Conservation (phyloP, 2,797 vertebrate genomes). For the Mormyrops boulengeri region DNA sequence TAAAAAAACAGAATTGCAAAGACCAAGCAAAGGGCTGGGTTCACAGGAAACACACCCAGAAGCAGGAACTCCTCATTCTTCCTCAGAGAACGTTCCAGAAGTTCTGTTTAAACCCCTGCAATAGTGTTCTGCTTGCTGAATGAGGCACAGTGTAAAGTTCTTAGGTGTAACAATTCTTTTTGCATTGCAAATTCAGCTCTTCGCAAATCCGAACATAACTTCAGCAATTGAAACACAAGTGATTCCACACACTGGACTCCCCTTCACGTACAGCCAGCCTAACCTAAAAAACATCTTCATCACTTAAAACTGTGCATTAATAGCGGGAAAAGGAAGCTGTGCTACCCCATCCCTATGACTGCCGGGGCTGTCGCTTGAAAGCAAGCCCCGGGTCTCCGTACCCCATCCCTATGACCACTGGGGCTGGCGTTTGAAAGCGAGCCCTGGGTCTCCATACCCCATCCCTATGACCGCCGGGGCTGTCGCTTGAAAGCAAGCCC, state of each 20-base stretch:
- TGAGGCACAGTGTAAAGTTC: background rate
- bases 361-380: background rate
- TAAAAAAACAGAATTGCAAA: background rate
- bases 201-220: background rate
- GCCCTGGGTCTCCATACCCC: no score
- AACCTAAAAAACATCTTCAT: background rate
- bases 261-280: background rate
- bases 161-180: background rate
- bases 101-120: background rate
- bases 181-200: background rate
- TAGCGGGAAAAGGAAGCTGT: background rate
- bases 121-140: background rate
- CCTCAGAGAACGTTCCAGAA: background rate
- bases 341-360: background rate
- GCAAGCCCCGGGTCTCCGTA: background rate
- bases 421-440: no score
- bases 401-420: background rate
- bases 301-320: background rate
- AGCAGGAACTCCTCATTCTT: background rate
- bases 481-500: background rate
- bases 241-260: background rate
- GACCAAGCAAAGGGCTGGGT: background rate
- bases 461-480: background rate
- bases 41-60: background rate
- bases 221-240: background rate